Percentiles rank a stretch among this genome's conserved stretches.
Conservation (phyloP, 2,113 vertebrate genomes). For the Zosterops pallidus region DNA sequence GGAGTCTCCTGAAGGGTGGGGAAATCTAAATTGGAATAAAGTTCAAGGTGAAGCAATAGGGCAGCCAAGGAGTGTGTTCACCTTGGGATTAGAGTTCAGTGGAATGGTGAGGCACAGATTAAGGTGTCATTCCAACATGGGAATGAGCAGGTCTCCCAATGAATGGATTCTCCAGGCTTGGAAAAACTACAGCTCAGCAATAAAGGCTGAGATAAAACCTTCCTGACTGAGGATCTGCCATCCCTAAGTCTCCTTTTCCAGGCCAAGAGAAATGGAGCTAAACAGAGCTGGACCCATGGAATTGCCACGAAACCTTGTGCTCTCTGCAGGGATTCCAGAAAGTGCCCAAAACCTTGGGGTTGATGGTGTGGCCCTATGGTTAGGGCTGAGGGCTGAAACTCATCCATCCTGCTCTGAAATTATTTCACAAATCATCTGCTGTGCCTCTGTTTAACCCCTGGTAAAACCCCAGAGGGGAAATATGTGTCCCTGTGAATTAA, state of each 20-base stretch:
- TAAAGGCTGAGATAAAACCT: background rate
- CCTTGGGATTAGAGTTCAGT: background rate
- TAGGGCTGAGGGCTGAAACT: background rate
- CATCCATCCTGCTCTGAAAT: background rate
- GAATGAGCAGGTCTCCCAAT: background rate
- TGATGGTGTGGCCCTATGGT: background rate
- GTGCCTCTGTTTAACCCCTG: background rate
- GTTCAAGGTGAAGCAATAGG: background rate
- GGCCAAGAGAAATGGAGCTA: background rate
- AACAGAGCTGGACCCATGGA: background rate
- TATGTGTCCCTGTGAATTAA: background rate
- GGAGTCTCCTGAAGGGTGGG: background rate
- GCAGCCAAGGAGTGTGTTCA: background rate
- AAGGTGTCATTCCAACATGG: background rate
- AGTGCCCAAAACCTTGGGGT: background rate
- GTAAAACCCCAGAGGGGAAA: background rate
- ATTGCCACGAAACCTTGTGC: background rate
- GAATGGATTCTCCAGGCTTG: background rate
- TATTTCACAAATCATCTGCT: background rate
- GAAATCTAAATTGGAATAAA: background rate
- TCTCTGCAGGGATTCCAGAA: background rate
- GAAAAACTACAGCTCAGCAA: background rate
- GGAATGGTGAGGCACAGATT: background rate
- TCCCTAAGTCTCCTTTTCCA: rapidly evolving
- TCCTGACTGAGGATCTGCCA: background rate